Conservation (phyloP, 2,888 invertebrate genomes). For the Oasisia sp. region DNA sequence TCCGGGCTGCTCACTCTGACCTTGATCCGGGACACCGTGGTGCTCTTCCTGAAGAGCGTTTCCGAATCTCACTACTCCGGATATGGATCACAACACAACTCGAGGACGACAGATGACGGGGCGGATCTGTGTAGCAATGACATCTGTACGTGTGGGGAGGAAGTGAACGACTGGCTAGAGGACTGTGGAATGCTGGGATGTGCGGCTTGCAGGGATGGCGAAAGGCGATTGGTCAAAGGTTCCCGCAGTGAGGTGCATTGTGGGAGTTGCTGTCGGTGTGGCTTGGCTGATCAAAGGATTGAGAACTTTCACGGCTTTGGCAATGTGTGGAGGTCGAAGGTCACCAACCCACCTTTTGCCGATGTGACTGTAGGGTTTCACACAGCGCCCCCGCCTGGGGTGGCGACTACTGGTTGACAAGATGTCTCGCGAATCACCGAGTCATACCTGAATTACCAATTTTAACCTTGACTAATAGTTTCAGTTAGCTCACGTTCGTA, state of each 20-base stretch:
- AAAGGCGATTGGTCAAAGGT: not conserved
- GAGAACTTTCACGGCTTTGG: not conserved
- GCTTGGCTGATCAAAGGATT: not conserved
- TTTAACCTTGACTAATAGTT: not conserved
- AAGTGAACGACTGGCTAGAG: not conserved
- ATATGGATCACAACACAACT: not conserved
- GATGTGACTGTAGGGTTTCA: not conserved
- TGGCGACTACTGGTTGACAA: not conserved
- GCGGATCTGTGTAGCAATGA: not conserved
- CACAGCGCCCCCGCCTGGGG: not conserved
- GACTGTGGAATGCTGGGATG: conserved; percentile 6
- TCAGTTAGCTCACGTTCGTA: not conserved
- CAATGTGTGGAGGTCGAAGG: not conserved
- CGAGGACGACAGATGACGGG: not conserved
- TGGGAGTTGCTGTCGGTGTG: not conserved
- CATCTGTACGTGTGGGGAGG: not conserved
- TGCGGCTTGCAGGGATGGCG: not conserved
- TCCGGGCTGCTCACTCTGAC: not conserved
- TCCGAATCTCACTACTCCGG: not conserved
- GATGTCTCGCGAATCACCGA: not conserved
- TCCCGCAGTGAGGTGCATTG: not conserved
- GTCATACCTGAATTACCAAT: not conserved
- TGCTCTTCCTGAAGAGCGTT: not conserved
- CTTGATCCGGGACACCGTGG: not conserved
- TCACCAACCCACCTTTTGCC: not conserved